Conservation (phyloP, 1,140 invertebrate species). For the Habropoda laboriosa region DNA sequence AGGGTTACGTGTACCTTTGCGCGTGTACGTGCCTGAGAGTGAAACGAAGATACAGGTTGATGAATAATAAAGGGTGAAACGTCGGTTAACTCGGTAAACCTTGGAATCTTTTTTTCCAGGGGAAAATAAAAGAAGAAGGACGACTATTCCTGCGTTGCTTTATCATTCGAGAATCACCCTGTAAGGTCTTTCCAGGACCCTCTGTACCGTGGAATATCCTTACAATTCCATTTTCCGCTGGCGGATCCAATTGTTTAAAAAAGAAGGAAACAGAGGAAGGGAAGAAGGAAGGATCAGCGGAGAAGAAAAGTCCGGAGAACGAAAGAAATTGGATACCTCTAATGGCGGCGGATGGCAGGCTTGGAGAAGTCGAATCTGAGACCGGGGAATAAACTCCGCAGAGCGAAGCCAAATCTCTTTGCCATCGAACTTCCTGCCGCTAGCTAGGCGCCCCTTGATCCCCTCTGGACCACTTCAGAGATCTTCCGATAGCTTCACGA, state of each 20-base stretch:
- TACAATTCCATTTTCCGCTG: slow-evolving; percentile 11
- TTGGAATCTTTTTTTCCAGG: background rate
- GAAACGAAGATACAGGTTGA: background rate
- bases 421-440: slow-evolving; percentile 38
- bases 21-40: slow-evolving; percentile 13
- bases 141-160: background rate
- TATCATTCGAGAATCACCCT: background rate
- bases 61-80: slow-evolving; percentile 1
- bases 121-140: slow-evolving; percentile 11
- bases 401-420: slow-evolving; percentile 52
- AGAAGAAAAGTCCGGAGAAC: slow-evolving; percentile 5
- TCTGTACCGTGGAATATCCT: background rate
- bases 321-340: slow-evolving; percentile 72
- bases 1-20: background rate
- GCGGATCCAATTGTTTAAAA: slow-evolving; percentile 62
- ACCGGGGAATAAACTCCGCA: slow-evolving; percentile 64
- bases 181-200: too few species aligned
- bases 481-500: slow-evolving; percentile 53
- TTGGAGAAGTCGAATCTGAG: slow-evolving; percentile 34
- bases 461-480: slow-evolving; percentile 36
- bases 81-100: slow-evolving; percentile 7
- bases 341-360: slow-evolving; percentile 65
- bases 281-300: background rate
- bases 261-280: slow-evolving; percentile 37
- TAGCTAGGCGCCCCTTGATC: slow-evolving; percentile 39